Conservation (phyloP, 2,113 vertebrate genomes). For the Vicugna pacos region DNA sequence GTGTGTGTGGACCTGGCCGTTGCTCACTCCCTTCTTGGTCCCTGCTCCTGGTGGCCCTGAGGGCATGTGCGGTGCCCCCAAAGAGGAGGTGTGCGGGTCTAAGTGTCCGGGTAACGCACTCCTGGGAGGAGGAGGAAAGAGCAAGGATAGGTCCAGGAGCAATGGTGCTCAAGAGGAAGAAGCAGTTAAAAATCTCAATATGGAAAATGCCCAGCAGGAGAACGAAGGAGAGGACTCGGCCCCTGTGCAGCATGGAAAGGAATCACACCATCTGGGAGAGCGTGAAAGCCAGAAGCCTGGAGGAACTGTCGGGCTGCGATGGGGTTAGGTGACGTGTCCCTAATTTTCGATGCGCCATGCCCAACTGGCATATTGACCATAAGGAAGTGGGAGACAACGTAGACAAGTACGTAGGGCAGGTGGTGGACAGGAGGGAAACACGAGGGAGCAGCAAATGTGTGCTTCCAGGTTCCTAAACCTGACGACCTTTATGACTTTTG, state of each 20-base stretch:
- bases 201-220: not conserved
- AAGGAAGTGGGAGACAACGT: slow-evolving; percentile 46
- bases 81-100: not conserved
- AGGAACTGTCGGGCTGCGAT: slow-evolving; percentile 20
- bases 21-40: not conserved
- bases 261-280: not conserved
- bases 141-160: slow-evolving; percentile 56
- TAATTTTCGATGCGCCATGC: slow-evolving; percentile 56
- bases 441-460: slow-evolving; percentile 48
- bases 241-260: not conserved
- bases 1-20: not conserved
- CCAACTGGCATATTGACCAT: slow-evolving; percentile 34
- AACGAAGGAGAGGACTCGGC: not conserved
- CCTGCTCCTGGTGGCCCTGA: not conserved
- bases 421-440: slow-evolving; percentile 58
- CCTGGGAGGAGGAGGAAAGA: not conserved
- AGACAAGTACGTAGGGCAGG: slow-evolving; percentile 48
- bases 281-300: slow-evolving; percentile 42
- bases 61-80: not conserved
- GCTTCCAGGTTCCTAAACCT: slow-evolving; percentile 64
- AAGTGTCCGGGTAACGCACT: not conserved
- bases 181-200: not conserved
- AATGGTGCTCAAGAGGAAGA: slow-evolving; percentile 61
- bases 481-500: slow-evolving; percentile 75
- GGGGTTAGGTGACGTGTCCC: slow-evolving; percentile 48